Conservation (phyloP, 2,797 vertebrate genomes). For the Zenarchopterus dispar region DNA sequence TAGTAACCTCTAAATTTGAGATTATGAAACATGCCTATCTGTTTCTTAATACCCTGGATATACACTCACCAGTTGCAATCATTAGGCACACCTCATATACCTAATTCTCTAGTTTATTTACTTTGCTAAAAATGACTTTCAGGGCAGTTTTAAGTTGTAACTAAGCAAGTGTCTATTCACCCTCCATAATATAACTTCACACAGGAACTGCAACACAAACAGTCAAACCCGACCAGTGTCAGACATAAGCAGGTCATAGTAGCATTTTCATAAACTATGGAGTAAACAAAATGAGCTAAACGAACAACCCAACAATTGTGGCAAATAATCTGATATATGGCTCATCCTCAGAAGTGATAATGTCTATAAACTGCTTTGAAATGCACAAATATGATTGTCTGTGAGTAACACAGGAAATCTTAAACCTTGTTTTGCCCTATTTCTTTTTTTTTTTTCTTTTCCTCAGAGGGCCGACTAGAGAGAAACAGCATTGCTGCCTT, state of each 20-base stretch:
- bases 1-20: too few species aligned
- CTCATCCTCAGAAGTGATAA: slow-evolving; percentile 40
- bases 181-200: slow-evolving; percentile 22
- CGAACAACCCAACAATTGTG: neutral
- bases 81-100: too few species aligned
- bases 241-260: neutral
- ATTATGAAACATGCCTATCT: too few species aligned
- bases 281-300: neutral
- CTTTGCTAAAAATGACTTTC: neutral
- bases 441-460: slow-evolving; percentile 11
- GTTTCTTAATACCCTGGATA: too few species aligned
- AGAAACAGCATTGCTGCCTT: slow-evolving; percentile 92
- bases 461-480: slow-evolving; percentile 90
- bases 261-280: neutral
- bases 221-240: slow-evolving; percentile 19
- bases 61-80: too few species aligned
- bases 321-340: slow-evolving; percentile 27
- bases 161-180: slow-evolving; percentile 12
- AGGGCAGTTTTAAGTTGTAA: slow-evolving; percentile 2
- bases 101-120: neutral
- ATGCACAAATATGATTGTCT: slow-evolving; percentile 25
- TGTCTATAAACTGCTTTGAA: slow-evolving; percentile 39
- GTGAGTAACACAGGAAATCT: slow-evolving; percentile 51
- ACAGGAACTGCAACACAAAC: slow-evolving; percentile 19
- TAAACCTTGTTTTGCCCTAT: slow-evolving; percentile 35